Base-by-base conservation (phyloP, 2,888 invertebrate genomes). In the Odontocolon sp. region DNA sequence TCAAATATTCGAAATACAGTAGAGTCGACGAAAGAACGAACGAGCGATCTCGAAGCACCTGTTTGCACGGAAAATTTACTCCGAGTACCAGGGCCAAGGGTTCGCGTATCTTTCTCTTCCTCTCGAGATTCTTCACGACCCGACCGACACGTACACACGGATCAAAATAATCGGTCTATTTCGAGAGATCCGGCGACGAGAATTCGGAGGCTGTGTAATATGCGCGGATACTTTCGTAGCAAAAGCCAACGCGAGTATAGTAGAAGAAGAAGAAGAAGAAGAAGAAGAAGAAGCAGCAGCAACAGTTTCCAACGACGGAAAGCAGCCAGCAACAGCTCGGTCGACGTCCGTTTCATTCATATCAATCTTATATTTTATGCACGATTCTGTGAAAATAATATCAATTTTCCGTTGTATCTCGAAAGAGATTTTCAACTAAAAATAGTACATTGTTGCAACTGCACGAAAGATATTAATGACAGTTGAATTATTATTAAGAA, bases 91-190 rank as follows among this genome's bases (percentile, higher is more conserved):
- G 66, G 76, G 76, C 76, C 71, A 76, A 76, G 71, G 76, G 71
- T 76, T 76, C 67, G 71, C 31, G 11, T 57, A 33, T 36, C 33
- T 63, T 18, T 68, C 61, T 42, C 54, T 70, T 21, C 23, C 64
- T 26, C 42, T 52, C 18, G 23, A 71, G 52, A 66, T 67, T 69
- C 64, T 67, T 52, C 56, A 14, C 26, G 54, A 59, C 69, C 52
- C 42, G 66, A 42, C 66, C 61, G n/a, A n/a, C n/a, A 47, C 47
- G 67, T 47, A 47, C 76, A 11, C 67, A 66, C 54, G 21, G 71
- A 67, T 67, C 38, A 61, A 67, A 71, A 68, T 77, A 71, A 77
- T 77, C 71, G 38, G 52, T 71, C 76, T 71, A 71, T 77, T 71
- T 71, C 45, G 40, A 67, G 69, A 38, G 69, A 57, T 73, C 66